These are phyloP conservation scores for Psix sp. DNA, from an alignment of 1,140 invertebrate genomes.

Conservation along the genomic window DNA sequence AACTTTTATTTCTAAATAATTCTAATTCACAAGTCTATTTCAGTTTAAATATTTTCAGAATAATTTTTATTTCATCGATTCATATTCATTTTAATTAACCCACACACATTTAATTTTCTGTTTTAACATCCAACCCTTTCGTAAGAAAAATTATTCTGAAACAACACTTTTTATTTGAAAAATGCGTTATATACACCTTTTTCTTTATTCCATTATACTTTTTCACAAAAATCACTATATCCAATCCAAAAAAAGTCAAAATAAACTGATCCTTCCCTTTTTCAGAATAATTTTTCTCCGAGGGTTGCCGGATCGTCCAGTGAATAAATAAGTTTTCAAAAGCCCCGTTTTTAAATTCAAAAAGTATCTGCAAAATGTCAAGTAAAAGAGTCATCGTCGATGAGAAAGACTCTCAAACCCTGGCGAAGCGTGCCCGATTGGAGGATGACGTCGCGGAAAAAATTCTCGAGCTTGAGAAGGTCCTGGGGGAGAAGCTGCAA, in stretches of 20 bases:
- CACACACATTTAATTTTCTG: too few species aligned
- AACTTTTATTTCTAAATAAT: too few species aligned
- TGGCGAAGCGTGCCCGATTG: not conserved
- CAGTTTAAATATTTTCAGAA: not conserved
- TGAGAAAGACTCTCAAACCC: not conserved
- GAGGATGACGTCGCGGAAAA: constrained; percentile 56
- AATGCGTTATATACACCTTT: not conserved
- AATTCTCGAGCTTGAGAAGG: constrained; percentile 69
- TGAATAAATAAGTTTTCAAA: not conserved
- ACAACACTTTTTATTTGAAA: not conserved
- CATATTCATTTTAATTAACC: not conserved
- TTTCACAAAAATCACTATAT: not conserved
- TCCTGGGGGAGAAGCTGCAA: constrained; percentile 65
- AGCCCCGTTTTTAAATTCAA: constrained; percentile 1
- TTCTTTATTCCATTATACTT: not conserved
- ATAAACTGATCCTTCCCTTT: constrained; percentile 1
- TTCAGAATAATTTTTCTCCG: constrained; percentile 22
- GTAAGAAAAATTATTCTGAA: constrained; percentile 3
- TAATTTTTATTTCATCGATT: not conserved
- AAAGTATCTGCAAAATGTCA: constrained; percentile 5
- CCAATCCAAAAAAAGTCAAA: not conserved
- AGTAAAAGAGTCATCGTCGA: constrained; percentile 2
- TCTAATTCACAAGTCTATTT: too few species aligned
- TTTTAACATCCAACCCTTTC: not conserved
- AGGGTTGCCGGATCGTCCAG: too few species aligned